phyloP scores from a whole-genome alignment of 2,797 vertebrate species.

The Euthynnus affinis region DNA sequence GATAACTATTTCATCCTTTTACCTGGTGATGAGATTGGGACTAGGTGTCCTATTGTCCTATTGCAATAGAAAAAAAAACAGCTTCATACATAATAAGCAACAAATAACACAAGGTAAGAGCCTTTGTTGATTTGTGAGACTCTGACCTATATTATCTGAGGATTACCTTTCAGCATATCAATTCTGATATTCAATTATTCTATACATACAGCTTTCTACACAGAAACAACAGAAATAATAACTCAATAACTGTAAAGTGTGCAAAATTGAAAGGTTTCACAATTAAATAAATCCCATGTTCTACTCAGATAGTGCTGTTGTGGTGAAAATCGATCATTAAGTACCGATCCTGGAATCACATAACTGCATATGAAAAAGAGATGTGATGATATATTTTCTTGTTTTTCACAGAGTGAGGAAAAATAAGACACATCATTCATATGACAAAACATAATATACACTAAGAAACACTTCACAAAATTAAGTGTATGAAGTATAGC shows the following conservation, averaged over 20 bases:
- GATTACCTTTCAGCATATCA: background rate
- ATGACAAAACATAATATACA: background rate
- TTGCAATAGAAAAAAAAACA: background rate
- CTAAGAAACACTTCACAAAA: background rate
- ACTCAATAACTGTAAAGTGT: background rate
- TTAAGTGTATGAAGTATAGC: too few species aligned
- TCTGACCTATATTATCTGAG: background rate
- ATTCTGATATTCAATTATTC: background rate
- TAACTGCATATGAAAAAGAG: background rate
- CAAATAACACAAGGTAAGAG: background rate
- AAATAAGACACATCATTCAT: background rate
- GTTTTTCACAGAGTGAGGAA: background rate
- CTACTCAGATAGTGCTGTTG: background rate
- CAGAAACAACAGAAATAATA: conserved; percentile 1
- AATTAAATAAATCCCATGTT: background rate
- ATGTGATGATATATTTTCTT: background rate
- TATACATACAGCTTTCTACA: too few species aligned
- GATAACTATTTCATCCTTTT: background rate
- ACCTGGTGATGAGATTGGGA: background rate
- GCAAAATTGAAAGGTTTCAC: conserved; percentile 10
- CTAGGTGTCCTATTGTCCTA: background rate
- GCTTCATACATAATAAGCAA: background rate
- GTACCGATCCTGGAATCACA: background rate
- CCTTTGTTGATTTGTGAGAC: background rate
- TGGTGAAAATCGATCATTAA: background rate